Base-by-base conservation (phyloP, 2,797 vertebrate species). In the Pelobates cultripes region DNA sequence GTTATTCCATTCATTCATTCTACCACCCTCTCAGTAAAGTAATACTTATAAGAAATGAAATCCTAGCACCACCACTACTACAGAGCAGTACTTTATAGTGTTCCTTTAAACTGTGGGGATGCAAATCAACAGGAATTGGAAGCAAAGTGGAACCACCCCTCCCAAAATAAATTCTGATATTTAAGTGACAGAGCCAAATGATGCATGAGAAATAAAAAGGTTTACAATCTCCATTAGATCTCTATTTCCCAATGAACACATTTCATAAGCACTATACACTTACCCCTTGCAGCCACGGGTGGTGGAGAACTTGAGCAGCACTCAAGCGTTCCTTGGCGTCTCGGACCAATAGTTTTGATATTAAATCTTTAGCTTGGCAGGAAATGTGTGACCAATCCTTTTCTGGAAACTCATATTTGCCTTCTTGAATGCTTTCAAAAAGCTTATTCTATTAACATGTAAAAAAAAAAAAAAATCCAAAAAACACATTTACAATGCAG, bases 271-370 rank as follows among this genome's bases (percentile, higher is more conserved):
- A 10, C 47, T 51, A 1, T 51, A 51, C 47, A 94, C 96, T 81
- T 86, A 98, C 97, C 93, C 97, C 97, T 89, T 98, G 96, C 83
- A 99, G 92, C 97, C 97, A 98, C 0, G 95, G 91, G 92, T 99
- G 98, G 79, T 96, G 93, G 78, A 98, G 87, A 79, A 95, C 94
- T 82, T 95, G 94, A 85, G 91, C 90, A 4, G 94, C 94, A 3
- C 93, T 94, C 72, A 95, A 90, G 71, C 94, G 90, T 74, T 94
- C 89, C 85, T 94, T 95, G 3, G 93, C 93, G 10, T 95, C 92
- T 73, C 89, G 91, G 78, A 95, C 92, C 69, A 95, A 89, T 60
- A 95, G 88, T 87, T 90, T 94, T 51, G 93, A 93, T 87, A 95
- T 95, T 76, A 95, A 92, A 88, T 95, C 93, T 88, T 94, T 95